Evolutionary conservation across 2,113 vertebrate genomes (phyloP).

Genomic region (human): GRCh38 chrX:132740501-132741000

Average conservation of each 20-base stretch:
- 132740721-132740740: constrained; percentile 57
- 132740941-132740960: not conserved
- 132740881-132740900: not conserved
- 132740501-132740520: constrained; percentile 30
- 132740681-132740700: constrained; percentile 50
- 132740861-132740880: not conserved
- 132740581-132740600: constrained; percentile 38
- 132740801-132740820: not conserved
- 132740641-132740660: not conserved
- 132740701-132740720: constrained; percentile 69
- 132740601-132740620: constrained; percentile 57
- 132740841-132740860: not conserved
- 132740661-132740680: not conserved
- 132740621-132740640: constrained; percentile 11
- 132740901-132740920: not conserved
- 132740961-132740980: not conserved
- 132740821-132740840: not conserved
- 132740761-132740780: constrained; percentile 75
- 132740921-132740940: not conserved
- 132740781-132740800: not conserved
- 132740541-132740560: constrained; percentile 62
- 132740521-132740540: constrained; percentile 39
- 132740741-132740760: not conserved
- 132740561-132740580: constrained; percentile 55
- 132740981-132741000: constrained; percentile 19